Evolutionary conservation across 2,113 vertebrate species (phyloP), one percentile per base, ranked within the genome.

Genomic region (Naja naja): DNA sequence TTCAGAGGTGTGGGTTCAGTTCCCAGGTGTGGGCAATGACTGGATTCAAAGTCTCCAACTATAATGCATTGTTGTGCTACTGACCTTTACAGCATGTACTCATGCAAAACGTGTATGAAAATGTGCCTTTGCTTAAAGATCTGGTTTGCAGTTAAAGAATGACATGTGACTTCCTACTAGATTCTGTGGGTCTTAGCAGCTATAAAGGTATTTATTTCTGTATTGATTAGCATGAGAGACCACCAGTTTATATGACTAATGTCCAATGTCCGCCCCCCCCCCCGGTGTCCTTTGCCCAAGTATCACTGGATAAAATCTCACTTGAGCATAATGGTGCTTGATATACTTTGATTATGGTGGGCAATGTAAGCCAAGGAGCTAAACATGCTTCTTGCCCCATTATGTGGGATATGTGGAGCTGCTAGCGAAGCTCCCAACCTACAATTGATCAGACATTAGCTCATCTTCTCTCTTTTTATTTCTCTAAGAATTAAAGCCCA

Each of bases 171-270:
- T 81, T 89, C 60, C 91, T 64, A 81, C 55, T 92, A 89, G 91
- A 56, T 47, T 92, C 87, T 74, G 25, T 89, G 87, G 60, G 60
- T 87, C 34, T 92, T 89, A 92, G 53, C 49, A 81, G 60, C 87
- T 92, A 64, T 89, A 30, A 88, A 81, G 49, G 27, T 39, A 39
- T 69, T 81, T 74, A 88, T 25, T 88, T 27, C 34, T 89, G 91
- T 43, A 27, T 92, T 89, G 60, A 92, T 92, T 92, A 89, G 91
- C 49, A 89, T 81, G 49, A 89, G 52, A 89, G 74, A 54, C 52
- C 14, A 34, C 25, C 54, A 27, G 45, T 89, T 92, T 60, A 74
- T 92, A 89, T 92, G 91, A 64, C 54, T 89, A 69, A 88, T 2
- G 6, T 25, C 8, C 47, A 49, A 49, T 49, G 47, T 49, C 47